These are phyloP conservation scores for Champsocephalus gunnari DNA, from an alignment of 2,797 vertebrate genomes.

Conservation along the genomic window DNA sequence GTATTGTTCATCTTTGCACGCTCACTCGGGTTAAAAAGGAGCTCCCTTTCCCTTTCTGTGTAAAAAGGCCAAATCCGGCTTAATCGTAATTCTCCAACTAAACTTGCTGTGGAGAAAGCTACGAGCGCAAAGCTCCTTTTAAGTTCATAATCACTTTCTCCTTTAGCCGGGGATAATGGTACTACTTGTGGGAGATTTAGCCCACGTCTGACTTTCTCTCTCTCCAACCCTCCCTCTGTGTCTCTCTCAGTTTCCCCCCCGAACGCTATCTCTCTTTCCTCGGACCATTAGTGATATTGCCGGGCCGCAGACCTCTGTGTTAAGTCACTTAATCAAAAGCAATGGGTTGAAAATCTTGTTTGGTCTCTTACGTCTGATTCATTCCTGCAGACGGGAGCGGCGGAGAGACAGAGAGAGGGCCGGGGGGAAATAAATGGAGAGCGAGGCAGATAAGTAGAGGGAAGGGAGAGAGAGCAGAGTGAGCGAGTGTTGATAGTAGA, in stretches of 20 bases:
- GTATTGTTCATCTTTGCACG: constrained; percentile 35
- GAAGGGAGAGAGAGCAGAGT: constrained; percentile 64
- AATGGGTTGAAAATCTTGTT: constrained; percentile 99
- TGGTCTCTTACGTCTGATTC: constrained; percentile 97
- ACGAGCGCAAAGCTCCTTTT: constrained; percentile 78
- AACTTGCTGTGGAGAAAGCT: constrained; percentile 80
- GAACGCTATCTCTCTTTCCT: constrained; percentile 90
- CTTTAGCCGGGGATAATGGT: constrained; percentile 91
- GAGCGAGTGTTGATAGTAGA: constrained; percentile 67
- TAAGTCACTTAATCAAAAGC: constrained; percentile 99
- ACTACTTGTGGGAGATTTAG: constrained; percentile 84
- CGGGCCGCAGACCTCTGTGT: constrained; percentile 95
- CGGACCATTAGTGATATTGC: constrained; percentile 99
- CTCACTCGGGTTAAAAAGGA: background rate
- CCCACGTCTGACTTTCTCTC: constrained; percentile 57
- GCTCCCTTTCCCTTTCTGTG: constrained; percentile 31
- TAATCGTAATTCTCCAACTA: constrained; percentile 80
- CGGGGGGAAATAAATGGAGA: constrained; percentile 72
- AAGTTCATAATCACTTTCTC: constrained; percentile 87
- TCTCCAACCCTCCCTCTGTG: constrained; percentile 35
- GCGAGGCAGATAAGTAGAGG: constrained; percentile 72
- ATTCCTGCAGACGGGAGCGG: constrained; percentile 95
- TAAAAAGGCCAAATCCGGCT: constrained; percentile 77
- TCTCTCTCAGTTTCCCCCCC: constrained; percentile 62
- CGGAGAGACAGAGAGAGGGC: constrained; percentile 75